Base-by-base conservation (phyloP, 2,797 vertebrate species). In the Danio albolineatus region DNA sequence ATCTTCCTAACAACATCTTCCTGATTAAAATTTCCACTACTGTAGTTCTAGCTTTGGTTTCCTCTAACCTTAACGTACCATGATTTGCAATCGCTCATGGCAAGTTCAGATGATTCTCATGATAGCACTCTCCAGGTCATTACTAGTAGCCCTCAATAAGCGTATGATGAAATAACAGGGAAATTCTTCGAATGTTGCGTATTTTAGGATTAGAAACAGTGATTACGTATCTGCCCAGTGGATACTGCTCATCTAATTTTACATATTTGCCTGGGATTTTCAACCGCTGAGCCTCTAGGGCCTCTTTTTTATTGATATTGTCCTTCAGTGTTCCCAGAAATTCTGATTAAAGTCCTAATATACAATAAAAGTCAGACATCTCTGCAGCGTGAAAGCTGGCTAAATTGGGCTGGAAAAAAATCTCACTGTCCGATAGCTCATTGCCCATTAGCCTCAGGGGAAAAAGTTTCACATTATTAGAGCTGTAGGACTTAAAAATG, bases 381-480 rank as follows among this genome's bases (percentile, higher is more conserved):
- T 75, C 66, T 72, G 62, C 78, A 51, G 60, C 44, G 67, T 71
- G 48, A 41, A 41, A 65, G 71, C 76, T 51, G 38, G 67, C 54
- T 48, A 77, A 85, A 86, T 72, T 80, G 74, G 73, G 6, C 21
- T 80, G 65, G 71, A 64, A 69, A 28, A 28, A 62, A 66, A 49
- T 75, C 53, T 70, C 75, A 57, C 71, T 71, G 57, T 74, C 49
- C 69, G n/a, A 84, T 80, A 85, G 49, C 71, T 84, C 77, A 66
- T 78, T 76, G 78, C 78, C 65, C 62, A 75, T 82, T 82, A 80
- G 57, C 72, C 74, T 59, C 66, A 66, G 82, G 81, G 84, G 88
- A 79, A 88, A 54, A 88, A 89, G 88, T 89, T 89, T 87, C 81
- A 83, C 80, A 86, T 87, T 87, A 89, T 87, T 83, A 87, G 82